phyloP scores from a whole-genome alignment of 2,888 invertebrate species.

The Sarcophaga carnaria region DNA sequence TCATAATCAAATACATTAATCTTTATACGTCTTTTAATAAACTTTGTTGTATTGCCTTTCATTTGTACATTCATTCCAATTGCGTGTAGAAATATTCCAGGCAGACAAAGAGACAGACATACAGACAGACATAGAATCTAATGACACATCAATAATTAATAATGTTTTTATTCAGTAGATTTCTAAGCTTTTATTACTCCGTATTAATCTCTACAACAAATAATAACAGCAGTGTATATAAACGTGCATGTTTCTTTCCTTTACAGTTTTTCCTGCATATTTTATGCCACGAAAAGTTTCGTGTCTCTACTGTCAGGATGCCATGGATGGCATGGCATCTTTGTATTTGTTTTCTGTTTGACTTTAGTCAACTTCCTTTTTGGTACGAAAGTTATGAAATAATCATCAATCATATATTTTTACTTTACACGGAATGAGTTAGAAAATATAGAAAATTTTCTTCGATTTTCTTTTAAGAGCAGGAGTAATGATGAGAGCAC shows the following conservation, averaged over 20 bases:
- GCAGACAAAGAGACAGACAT: slow-evolving; percentile 37
- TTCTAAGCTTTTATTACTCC: slow-evolving; percentile 62
- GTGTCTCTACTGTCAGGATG: slow-evolving; percentile 50
- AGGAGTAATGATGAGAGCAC: slow-evolving; percentile 37
- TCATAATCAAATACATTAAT: slow-evolving; percentile 66
- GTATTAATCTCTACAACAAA: slow-evolving; percentile 14
- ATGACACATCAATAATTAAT: slow-evolving; percentile 80
- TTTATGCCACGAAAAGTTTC: slow-evolving; percentile 6
- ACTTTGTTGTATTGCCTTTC: slow-evolving; percentile 14
- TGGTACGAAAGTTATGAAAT: slow-evolving; percentile 54
- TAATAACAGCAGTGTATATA: slow-evolving; percentile 34
- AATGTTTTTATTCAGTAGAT: slow-evolving; percentile 71
- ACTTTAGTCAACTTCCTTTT: slow-evolving; percentile 53
- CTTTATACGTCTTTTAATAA: slow-evolving; percentile 52
- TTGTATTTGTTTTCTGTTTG: slow-evolving; percentile 21
- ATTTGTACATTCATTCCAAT: slow-evolving; percentile 54
- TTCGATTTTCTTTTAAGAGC: slow-evolving; percentile 8
- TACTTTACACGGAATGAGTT: neutral
- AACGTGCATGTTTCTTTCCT: slow-evolving; percentile 58
- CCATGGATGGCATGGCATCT: neutral
- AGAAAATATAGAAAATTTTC: neutral
- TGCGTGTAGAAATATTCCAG: slow-evolving; percentile 57
- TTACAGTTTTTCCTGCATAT: slow-evolving; percentile 5
- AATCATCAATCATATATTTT: slow-evolving; percentile 67
- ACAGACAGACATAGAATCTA: slow-evolving; percentile 68